Conservation (phyloP, 2,797 vertebrate genomes). For the Takifugu rubripes region DNA sequence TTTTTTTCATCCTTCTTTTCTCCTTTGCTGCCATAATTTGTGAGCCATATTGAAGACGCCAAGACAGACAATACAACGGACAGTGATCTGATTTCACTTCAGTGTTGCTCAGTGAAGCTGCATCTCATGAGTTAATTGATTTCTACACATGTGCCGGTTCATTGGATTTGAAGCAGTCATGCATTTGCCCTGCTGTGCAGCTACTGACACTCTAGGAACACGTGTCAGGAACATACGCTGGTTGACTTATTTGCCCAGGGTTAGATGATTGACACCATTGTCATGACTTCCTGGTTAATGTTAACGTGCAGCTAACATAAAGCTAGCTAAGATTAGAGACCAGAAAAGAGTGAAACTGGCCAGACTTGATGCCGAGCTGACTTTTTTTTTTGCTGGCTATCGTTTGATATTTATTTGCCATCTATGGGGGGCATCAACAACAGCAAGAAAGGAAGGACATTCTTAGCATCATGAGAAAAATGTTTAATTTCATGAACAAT, state of each 20-base stretch:
- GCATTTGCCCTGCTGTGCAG: constrained; percentile 18
- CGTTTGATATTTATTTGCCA: not conserved
- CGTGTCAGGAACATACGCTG: constrained; percentile 5
- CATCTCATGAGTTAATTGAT: constrained; percentile 24
- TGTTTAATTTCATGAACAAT: constrained; percentile 24
- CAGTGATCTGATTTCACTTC: constrained; percentile 35
- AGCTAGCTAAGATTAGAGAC: not conserved
- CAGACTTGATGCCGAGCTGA: constrained; percentile 8
- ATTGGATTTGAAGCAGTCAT: too few species aligned
- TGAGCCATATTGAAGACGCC: constrained; percentile 66
- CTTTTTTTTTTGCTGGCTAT: not conserved
- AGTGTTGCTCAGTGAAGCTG: constrained; percentile 32
- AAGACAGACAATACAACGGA: constrained; percentile 26
- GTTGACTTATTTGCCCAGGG: constrained; percentile 6
- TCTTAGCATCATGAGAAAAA: too few species aligned
- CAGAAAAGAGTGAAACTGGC: not conserved
- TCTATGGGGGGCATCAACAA: not conserved
- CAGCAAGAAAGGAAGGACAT: too few species aligned
- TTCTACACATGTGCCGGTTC: too few species aligned
- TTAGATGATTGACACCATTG: constrained; percentile 5
- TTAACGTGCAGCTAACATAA: constrained; percentile 1
- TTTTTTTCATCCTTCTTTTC: constrained; percentile 47
- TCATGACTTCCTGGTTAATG: constrained; percentile 1
- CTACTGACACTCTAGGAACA: constrained; percentile 19
- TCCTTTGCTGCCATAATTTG: constrained; percentile 50